Conservation (phyloP, 2,113 vertebrate genomes). For the Seriola dumerili region DNA sequence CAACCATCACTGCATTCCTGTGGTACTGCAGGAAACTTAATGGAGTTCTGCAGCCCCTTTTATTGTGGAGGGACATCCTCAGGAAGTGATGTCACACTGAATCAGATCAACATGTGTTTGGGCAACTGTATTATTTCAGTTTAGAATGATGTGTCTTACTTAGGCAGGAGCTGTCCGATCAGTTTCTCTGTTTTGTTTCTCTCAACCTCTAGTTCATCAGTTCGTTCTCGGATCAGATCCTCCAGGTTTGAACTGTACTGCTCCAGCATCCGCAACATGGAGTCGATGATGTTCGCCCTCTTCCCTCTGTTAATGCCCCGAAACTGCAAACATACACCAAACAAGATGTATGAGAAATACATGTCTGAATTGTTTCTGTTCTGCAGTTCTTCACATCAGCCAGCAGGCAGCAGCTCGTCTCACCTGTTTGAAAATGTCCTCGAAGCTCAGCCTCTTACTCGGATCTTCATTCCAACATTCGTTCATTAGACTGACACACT, state of each 20-base stretch:
- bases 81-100: too few species aligned
- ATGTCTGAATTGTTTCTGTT: neutral
- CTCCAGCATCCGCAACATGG: slow-evolving; percentile 91
- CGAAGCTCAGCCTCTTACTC: slow-evolving; percentile 82
- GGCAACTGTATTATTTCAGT: too few species aligned
- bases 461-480: slow-evolving; percentile 90
- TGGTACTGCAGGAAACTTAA: too few species aligned
- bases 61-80: too few species aligned
- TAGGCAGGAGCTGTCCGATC: slow-evolving; percentile 89
- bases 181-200: slow-evolving; percentile 90
- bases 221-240: slow-evolving; percentile 90
- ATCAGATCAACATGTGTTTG: too few species aligned
- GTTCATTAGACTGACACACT: slow-evolving; percentile 90
- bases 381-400: neutral
- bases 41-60: too few species aligned
- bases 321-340: slow-evolving; percentile 78
- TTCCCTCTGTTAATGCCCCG: slow-evolving; percentile 88
- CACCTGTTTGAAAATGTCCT: slow-evolving; percentile 84
- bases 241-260: slow-evolving; percentile 92
- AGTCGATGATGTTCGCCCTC: slow-evolving; percentile 90
- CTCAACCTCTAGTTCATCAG: slow-evolving; percentile 90
- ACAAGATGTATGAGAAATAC: neutral
- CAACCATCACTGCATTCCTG: too few species aligned
- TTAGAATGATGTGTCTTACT: slow-evolving; percentile 66
- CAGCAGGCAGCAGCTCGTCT: neutral